phyloP scores from a whole-genome alignment of 2,888 invertebrate species.

The Oxystoma pomonae region DNA sequence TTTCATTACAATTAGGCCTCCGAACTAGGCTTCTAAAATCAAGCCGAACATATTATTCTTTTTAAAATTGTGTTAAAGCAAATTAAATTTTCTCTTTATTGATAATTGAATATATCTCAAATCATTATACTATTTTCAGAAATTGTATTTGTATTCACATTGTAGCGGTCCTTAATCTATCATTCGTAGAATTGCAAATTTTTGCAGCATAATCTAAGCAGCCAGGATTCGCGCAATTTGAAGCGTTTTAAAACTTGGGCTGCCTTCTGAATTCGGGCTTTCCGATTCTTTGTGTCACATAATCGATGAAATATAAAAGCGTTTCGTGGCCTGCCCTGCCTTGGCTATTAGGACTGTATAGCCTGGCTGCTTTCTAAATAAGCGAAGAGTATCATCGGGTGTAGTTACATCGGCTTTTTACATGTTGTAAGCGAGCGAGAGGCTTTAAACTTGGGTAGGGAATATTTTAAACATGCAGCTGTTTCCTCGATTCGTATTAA shows the following conservation, averaged over 20 bases:
- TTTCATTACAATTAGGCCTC: too few species aligned
- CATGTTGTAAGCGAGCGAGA: not conserved
- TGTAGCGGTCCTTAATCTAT: too few species aligned
- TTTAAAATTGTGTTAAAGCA: too few species aligned
- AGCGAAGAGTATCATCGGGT: not conserved
- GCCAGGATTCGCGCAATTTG: not conserved
- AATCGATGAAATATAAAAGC: not conserved
- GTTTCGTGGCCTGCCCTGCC: not conserved
- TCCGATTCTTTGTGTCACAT: not conserved
- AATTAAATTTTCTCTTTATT: too few species aligned
- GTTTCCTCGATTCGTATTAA: not conserved
- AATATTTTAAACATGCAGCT: not conserved
- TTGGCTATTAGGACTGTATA: not conserved
- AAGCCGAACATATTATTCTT: too few species aligned
- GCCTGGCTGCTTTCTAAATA: not conserved
- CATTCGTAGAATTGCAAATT: too few species aligned
- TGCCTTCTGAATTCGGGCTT: not conserved
- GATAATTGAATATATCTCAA: too few species aligned
- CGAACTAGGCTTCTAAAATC: too few species aligned
- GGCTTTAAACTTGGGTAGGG: not conserved
- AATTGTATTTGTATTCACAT: too few species aligned
- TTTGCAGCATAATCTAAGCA: too few species aligned
- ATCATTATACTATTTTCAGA: too few species aligned
- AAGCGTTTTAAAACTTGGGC: not conserved
- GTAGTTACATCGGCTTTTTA: not conserved